Conservation (phyloP, 1,140 invertebrate genomes). For the Drosophila kurseongensis region DNA sequence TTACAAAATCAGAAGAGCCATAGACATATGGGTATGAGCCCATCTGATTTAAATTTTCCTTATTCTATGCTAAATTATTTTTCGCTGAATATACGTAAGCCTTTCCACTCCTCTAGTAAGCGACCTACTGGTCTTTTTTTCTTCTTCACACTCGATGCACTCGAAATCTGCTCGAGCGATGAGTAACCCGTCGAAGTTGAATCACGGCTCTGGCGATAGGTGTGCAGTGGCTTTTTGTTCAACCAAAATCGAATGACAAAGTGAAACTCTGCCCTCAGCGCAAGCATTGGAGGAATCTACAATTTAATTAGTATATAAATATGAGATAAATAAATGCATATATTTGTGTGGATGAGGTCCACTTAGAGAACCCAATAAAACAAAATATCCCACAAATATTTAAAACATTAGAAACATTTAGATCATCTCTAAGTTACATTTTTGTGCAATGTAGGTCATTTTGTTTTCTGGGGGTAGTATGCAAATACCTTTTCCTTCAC, state of each 20-base stretch:
- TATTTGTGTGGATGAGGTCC: no score
- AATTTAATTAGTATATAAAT: not conserved
- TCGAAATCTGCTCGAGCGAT: slow-evolving; percentile 51
- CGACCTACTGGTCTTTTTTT: slow-evolving; percentile 51
- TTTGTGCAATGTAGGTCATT: no score
- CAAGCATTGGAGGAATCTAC: slow-evolving; percentile 87
- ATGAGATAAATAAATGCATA: no score
- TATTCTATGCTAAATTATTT: slow-evolving; percentile 36
- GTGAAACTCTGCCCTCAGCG: slow-evolving; percentile 87
- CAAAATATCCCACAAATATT: no score
- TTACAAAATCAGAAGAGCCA: not conserved
- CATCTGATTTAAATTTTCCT: not conserved
- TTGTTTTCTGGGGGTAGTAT: no score
- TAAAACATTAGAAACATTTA: no score
- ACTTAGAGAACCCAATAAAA: no score
- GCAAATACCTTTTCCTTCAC: slow-evolving; percentile 87
- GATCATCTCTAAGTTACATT: no score
- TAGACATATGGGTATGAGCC: not conserved
- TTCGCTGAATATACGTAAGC: slow-evolving; percentile 59
- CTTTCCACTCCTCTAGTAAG: slow-evolving; percentile 14
- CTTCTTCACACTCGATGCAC: slow-evolving; percentile 51
- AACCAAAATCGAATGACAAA: slow-evolving; percentile 88
- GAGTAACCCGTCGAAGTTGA: slow-evolving; percentile 77
- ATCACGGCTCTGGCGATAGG: slow-evolving; percentile 75
- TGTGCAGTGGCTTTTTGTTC: slow-evolving; percentile 87